These are phyloP conservation scores for Chymomyza costata DNA, from an alignment of 1,140 invertebrate genomes.

Conservation along the genomic window DNA sequence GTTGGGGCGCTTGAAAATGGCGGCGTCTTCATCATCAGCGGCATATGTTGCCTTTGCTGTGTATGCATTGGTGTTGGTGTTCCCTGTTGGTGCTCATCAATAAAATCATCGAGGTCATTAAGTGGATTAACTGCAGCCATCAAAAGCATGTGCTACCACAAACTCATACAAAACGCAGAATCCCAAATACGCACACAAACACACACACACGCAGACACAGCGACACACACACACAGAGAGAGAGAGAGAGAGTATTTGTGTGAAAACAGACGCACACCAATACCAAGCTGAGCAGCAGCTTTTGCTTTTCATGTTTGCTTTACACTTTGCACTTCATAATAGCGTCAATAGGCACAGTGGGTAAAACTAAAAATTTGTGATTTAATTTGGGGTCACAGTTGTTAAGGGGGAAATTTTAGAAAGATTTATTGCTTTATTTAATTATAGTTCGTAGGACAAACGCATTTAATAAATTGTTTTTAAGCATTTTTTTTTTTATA, in stretches of 20 bases:
- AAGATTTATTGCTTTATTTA: no score
- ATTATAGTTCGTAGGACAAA: no score
- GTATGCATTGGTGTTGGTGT: constrained; percentile 35
- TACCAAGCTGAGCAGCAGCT: constrained; percentile 35
- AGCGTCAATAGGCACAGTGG: constrained; percentile 39
- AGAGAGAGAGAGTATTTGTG: no score
- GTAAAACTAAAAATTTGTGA: neutral
- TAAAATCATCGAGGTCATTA: constrained; percentile 75
- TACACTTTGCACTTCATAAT: constrained; percentile 65
- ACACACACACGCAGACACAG: constrained; percentile 6
- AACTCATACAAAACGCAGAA: constrained; percentile 56
- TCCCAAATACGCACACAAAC: constrained; percentile 53
- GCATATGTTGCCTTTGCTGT: constrained; percentile 28
- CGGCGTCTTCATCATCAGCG: constrained; percentile 63
- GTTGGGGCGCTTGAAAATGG: constrained; percentile 11
- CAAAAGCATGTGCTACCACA: constrained; percentile 68
- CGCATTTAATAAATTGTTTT: no score
- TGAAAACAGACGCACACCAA: constrained; percentile 7
- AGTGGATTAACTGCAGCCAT: constrained; percentile 75
- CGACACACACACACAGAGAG: constrained; percentile 8
- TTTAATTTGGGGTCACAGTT: neutral
- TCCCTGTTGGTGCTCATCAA: constrained; percentile 69
- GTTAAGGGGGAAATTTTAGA: neutral
- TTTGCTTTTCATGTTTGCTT: constrained; percentile 55
- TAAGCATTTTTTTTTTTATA: no score